phyloP scores from a whole-genome alignment of 2,888 invertebrate genomes.

The Tromatobia lineatoria region DNA sequence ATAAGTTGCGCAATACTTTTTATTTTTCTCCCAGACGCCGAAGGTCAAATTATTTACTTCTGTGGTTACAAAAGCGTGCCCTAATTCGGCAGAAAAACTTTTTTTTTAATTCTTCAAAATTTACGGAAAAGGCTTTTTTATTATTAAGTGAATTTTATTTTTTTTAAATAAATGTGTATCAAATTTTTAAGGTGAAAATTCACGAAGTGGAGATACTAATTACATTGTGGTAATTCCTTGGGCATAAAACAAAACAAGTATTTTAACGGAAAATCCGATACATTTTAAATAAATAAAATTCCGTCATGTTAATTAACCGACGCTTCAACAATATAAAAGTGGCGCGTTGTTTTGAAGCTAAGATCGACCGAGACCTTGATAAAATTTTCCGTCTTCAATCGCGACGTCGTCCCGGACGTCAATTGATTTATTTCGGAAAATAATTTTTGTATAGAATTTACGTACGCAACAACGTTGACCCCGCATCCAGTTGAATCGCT shows the following conservation, averaged over 20 bases:
- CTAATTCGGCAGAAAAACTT: too few species aligned
- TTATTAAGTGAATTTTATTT: too few species aligned
- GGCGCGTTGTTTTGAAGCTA: not conserved
- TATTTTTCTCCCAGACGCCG: too few species aligned
- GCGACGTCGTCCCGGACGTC: not conserved
- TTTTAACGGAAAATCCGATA: not conserved
- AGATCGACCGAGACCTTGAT: not conserved
- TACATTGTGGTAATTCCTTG: too few species aligned
- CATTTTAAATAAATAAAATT: not conserved
- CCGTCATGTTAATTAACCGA: not conserved
- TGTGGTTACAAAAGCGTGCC: too few species aligned
- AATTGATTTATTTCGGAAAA: not conserved
- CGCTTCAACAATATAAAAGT: not conserved
- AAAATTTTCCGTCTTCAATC: conserved; percentile 2
- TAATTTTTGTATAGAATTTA: conserved; percentile 5
- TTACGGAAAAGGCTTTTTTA: too few species aligned
- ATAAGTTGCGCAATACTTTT: too few species aligned
- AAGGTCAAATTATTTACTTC: too few species aligned
- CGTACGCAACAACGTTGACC: conserved; percentile 21
- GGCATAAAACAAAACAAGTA: not conserved
- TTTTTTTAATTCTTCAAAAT: too few species aligned
- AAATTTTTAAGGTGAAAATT: not conserved
- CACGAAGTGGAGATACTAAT: not conserved
- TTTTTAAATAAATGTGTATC: too few species aligned
- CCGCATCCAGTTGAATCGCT: conserved; percentile 32